Evolutionary conservation across 1,140 invertebrate species (phyloP).

Genomic region (Macrobrachium rosenbergii): DNA sequence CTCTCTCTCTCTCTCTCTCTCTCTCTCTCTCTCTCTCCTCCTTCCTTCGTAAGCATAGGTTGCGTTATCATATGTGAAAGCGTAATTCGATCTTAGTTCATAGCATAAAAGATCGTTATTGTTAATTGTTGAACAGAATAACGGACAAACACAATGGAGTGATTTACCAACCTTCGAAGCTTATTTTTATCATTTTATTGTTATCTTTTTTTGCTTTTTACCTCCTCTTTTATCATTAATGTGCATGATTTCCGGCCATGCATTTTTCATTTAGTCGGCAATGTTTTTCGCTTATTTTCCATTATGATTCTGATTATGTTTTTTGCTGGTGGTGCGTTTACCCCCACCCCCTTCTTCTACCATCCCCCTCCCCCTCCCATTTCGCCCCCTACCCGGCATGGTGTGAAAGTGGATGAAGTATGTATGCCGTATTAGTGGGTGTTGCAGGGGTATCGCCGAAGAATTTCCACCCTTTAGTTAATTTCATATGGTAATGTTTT

Average conservation of each 20-base stretch:
- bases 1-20: no score
- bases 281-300: neutral
- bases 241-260: no score
- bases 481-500: no score
- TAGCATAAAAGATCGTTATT: neutral
- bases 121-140: neutral
- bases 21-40: no score
- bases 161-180: neutral
- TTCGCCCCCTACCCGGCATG: neutral
- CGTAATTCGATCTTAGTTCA: neutral
- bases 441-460: no score
- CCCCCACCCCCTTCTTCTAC: neutral
- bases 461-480: no score
- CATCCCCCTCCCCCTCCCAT: neutral
- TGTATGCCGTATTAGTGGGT: no score
- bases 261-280: no score
- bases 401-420: slow-evolving; percentile 2
- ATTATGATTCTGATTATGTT: neutral
- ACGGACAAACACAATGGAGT: no score
- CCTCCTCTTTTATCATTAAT: no score
- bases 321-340: neutral
- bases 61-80: no score
- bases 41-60: no score
- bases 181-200: neutral
- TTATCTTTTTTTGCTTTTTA: neutral